Evolutionary conservation across 2,888 invertebrate species (phyloP), one percentile per base, ranked within the genome.

Genomic region (Lasioglossum marginatum): DNA sequence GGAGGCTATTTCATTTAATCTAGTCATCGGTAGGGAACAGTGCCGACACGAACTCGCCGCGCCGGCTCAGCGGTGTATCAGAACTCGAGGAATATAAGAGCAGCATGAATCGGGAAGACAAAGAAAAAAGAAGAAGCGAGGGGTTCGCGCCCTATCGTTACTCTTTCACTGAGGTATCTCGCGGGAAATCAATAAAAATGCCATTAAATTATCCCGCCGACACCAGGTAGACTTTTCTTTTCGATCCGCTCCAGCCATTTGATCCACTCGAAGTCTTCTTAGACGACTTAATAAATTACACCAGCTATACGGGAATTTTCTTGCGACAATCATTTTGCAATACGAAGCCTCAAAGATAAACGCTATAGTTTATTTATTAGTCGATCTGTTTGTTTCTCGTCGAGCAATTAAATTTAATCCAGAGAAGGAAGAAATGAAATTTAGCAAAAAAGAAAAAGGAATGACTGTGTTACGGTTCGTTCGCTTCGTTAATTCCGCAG

Each of bases 401-500:
- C 31, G 76, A 57, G 16, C 82, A 78, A 86, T 86, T 86, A 88
- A 78, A 83, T 82, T 68, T 77, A 82, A 86, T 88, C 43, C 77
- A 52, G 6, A 60, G 57, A 75, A 80, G 71, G 80, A 34, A 23
- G 16, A 48, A 34, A 16, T 10, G 31, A 45, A 73, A 82, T 80
- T 81, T 79, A 45, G 66, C n/a, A 12, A 45, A 37, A 73, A 72
- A 40, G 37, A 12, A 31, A 60, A 60, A 23, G 19, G 23, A 63
- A 63, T 31, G 66, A 31, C 34, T 40, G 34, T 71, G 60, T 76
- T 85, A 81, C 63, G 57, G 68, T 75, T 48, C 66, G 63, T 12
- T 79, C 68, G 34, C 40, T 75, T 71, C 85, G 79, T 86, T 89
- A 89, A 88, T 88, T 84, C 81, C 78, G 74, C 81, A 37, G 77